phyloP scores from a whole-genome alignment of 2,888 invertebrate species.

The Protodeltote pygarga region DNA sequence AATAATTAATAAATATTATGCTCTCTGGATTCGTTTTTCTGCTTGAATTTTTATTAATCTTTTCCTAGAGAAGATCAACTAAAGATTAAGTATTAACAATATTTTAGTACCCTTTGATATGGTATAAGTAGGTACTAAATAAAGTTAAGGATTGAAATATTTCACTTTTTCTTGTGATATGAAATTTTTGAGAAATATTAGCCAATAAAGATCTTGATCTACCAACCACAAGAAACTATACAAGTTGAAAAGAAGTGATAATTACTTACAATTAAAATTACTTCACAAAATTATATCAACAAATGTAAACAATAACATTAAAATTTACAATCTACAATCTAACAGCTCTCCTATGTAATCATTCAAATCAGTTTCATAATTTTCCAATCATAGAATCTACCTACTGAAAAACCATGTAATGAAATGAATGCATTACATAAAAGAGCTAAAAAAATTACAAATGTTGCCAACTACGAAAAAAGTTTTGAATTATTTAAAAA shows the following conservation, averaged over 20 bases:
- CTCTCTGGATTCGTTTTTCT: conserved; percentile 18
- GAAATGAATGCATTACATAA: conserved; percentile 24
- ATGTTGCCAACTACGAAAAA: conserved; percentile 71
- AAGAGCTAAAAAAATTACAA: conserved; percentile 61
- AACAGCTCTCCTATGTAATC: conserved; percentile 24
- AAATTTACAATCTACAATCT: conserved; percentile 82
- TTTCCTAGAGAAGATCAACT: conserved; percentile 5
- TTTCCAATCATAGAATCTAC: too few relatives aligned
- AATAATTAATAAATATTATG: conserved; percentile 21
- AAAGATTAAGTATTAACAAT: not conserved
- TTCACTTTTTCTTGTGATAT: conserved; percentile 22
- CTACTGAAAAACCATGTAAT: too few relatives aligned
- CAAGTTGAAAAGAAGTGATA: conserved; percentile 39
- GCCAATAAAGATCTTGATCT: conserved; percentile 6
- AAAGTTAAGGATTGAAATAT: conserved; percentile 9
- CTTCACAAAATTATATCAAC: conserved; percentile 62
- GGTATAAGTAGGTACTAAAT: conserved; percentile 18
- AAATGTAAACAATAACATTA: conserved; percentile 75
- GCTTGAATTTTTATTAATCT: conserved; percentile 5
- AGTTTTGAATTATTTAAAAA: conserved; percentile 59
- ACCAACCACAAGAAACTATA: conserved; percentile 27
- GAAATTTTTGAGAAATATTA: conserved; percentile 15
- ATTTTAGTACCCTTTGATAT: conserved; percentile 29
- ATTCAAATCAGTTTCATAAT: too few relatives aligned
- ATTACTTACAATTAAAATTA: conserved; percentile 41